Conservation (phyloP, 2,113 vertebrate species). For the Atrichornis clamosus region DNA sequence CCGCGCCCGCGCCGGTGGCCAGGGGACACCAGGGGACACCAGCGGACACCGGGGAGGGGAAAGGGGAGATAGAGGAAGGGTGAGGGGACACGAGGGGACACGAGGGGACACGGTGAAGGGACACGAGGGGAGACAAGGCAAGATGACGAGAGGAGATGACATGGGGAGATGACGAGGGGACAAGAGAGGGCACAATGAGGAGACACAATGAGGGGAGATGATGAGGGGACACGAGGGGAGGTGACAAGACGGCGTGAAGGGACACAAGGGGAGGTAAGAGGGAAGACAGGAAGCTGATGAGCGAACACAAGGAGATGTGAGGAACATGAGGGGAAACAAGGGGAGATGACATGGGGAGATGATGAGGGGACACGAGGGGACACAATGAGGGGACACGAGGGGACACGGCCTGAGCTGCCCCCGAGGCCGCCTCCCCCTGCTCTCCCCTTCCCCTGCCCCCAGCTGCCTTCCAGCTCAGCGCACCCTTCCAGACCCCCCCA, state of each 20-base stretch:
- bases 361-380: neutral
- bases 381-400: neutral
- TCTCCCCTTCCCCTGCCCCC: neutral
- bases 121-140: neutral
- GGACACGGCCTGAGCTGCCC: constrained; percentile 14
- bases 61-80: neutral
- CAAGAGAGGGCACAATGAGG: neutral
- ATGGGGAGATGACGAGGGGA: neutral
- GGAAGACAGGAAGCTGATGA: neutral
- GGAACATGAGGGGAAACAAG: neutral
- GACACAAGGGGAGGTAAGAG: neutral
- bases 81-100: neutral
- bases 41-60: neutral
- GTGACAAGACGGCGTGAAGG: neutral
- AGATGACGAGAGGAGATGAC: neutral
- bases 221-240: neutral
- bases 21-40: neutral
- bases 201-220: neutral
- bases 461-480: neutral
- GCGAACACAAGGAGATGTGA: neutral
- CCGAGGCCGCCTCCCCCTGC: neutral
- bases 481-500: neutral
- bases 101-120: neutral
- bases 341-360: neutral
- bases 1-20: neutral